These are phyloP conservation scores for Rostratula benghalensis DNA, from an alignment of 2,113 vertebrate species.

Conservation along the genomic window DNA sequence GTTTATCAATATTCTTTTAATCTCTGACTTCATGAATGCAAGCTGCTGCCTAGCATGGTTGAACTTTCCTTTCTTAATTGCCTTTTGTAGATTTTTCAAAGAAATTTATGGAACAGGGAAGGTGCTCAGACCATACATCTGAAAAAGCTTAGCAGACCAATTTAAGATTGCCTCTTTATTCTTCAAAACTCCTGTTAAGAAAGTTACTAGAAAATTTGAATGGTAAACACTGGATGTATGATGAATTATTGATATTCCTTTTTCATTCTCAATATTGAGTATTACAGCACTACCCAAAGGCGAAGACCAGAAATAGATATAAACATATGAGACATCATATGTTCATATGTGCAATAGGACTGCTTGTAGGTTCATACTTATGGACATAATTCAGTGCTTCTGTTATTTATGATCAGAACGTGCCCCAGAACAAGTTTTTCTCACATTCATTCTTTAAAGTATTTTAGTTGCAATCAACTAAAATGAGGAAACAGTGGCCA, in stretches of 20 bases:
- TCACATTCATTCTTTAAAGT: not conserved
- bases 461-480: not conserved
- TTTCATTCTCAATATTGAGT: not conserved
- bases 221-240: not conserved
- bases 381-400: not conserved
- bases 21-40: not conserved
- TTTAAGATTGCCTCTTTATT: not conserved
- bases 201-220: not conserved
- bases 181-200: not conserved
- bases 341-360: not conserved
- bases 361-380: not conserved
- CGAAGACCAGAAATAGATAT: not conserved
- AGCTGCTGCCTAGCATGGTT: not conserved
- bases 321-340: not conserved
- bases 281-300: not conserved
- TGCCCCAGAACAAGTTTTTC: not conserved
- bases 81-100: not conserved
- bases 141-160: not conserved
- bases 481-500: not conserved
- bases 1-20: not conserved
- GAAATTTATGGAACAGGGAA: not conserved
- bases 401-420: not conserved
- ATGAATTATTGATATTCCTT: not conserved
- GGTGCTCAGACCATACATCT: not conserved
- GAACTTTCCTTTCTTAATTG: not conserved